Evolutionary conservation across 1,140 invertebrate genomes (phyloP).

Genomic region (Zaprionus gabonicus): DNA sequence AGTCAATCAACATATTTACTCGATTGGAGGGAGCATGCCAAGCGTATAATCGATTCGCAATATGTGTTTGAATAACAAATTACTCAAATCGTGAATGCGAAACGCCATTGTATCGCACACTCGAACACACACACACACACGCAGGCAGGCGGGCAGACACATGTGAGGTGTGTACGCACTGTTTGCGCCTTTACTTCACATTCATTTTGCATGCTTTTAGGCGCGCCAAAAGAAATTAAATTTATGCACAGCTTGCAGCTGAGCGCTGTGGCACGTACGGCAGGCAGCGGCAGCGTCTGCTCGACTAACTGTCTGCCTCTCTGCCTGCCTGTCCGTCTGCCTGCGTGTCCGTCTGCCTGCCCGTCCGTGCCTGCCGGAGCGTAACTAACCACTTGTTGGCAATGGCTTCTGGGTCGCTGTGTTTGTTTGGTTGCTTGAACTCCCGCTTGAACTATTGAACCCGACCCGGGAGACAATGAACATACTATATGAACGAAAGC

Average conservation of each 20-base stretch:
- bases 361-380: slow-evolving; percentile 23
- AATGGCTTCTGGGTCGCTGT: slow-evolving; percentile 41
- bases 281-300: neutral
- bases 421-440: slow-evolving; percentile 70
- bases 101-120: slow-evolving; percentile 60
- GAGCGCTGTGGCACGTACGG: slow-evolving; percentile 16
- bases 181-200: slow-evolving; percentile 6
- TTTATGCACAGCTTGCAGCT: slow-evolving; percentile 63
- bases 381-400: slow-evolving; percentile 70
- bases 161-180: neutral
- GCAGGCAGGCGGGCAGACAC: neutral
- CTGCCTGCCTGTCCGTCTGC: neutral
- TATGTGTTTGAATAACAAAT: slow-evolving; percentile 83
- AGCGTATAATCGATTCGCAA: slow-evolving; percentile 81
- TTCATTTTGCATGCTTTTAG: slow-evolving; percentile 46
- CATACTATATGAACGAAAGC: slow-evolving; percentile 45
- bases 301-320: neutral
- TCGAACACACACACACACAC: slow-evolving; percentile 2
- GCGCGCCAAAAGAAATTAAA: slow-evolving; percentile 49
- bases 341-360: slow-evolving; percentile 4
- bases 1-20: slow-evolving; percentile 82
- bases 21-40: slow-evolving; percentile 75
- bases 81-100: slow-evolving; percentile 77
- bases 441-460: slow-evolving; percentile 68
- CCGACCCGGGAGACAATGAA: slow-evolving; percentile 63